phyloP scores from a whole-genome alignment of 2,113 vertebrate genomes.

The Thermophis baileyi region DNA sequence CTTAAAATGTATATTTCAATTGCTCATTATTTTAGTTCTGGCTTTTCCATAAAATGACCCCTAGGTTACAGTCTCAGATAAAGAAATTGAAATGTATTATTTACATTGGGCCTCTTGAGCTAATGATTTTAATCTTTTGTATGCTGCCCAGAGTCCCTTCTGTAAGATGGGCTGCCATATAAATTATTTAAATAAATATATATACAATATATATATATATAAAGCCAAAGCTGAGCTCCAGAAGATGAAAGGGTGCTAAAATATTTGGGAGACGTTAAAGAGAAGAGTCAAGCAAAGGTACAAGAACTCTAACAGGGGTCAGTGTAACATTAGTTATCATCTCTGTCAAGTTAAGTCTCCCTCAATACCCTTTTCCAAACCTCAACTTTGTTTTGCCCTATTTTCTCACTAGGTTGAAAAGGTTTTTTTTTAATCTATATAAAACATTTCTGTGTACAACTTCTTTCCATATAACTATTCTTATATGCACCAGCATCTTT shows the following conservation, averaged over 20 bases:
- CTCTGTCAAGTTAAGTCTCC: background rate
- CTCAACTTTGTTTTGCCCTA: background rate
- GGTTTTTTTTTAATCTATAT: background rate
- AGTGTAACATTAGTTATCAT: background rate
- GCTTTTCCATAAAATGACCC: conserved; percentile 46
- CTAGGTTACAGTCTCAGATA: background rate
- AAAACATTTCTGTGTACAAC: background rate
- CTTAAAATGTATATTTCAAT: conserved; percentile 53
- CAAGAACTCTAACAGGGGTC: background rate
- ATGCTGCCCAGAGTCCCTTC: background rate
- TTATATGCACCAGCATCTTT: background rate
- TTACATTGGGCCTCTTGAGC: background rate
- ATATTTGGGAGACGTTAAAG: background rate
- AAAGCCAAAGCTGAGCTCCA: too few species aligned
- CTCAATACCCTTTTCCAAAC: background rate
- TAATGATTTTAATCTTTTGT: background rate
- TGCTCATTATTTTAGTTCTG: background rate
- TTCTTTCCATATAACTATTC: background rate
- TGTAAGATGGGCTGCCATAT: background rate
- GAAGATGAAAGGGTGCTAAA: background rate
- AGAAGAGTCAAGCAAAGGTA: background rate
- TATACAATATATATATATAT: too few species aligned
- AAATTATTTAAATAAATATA: background rate
- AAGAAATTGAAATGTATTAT: background rate
- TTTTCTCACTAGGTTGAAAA: background rate